These are phyloP conservation scores for Brachyhypopomus gauderio DNA, from an alignment of 2,113 vertebrate genomes.

Conservation along the genomic window DNA sequence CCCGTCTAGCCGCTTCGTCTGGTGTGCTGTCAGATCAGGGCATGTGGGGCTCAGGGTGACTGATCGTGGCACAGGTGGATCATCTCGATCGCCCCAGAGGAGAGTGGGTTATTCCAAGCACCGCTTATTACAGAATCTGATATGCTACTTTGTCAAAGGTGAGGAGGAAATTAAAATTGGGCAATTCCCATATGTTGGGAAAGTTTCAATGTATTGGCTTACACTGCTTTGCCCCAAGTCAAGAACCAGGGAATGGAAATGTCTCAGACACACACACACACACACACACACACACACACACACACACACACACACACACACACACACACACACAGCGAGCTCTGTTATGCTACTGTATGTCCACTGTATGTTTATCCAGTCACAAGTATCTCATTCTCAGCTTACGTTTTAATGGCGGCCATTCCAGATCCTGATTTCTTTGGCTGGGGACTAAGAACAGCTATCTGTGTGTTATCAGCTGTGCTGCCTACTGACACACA, in stretches of 20 bases:
- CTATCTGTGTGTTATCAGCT: conserved; percentile 72
- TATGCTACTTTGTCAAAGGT: background rate
- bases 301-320: conserved; percentile 42
- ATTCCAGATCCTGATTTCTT: conserved; percentile 50
- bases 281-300: conserved; percentile 28
- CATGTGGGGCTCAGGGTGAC: conserved; percentile 8
- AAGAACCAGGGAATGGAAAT: conserved; percentile 32
- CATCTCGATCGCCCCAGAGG: background rate
- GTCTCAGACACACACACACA: conserved; percentile 28
- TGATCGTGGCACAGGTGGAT: conserved; percentile 43
- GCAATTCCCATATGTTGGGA: background rate
- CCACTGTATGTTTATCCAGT: conserved; percentile 53
- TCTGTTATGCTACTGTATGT: conserved; percentile 22
- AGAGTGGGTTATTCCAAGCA: conserved; percentile 29
- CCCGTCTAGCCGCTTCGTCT: conserved; percentile 60
- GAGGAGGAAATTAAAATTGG: conserved; percentile 14
- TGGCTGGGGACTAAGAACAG: conserved; percentile 44
- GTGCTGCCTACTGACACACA: conserved; percentile 61
- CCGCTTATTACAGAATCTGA: conserved; percentile 16
- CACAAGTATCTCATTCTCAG: conserved; percentile 51
- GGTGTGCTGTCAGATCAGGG: conserved; percentile 27
- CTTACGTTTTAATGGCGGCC: conserved; percentile 43
- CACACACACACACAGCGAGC: conserved; percentile 22
- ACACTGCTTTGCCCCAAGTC: conserved; percentile 13
- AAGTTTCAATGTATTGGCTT: conserved; percentile 25